Conservation (phyloP, 2,113 vertebrate species). For the Podocnemis expansa region DNA sequence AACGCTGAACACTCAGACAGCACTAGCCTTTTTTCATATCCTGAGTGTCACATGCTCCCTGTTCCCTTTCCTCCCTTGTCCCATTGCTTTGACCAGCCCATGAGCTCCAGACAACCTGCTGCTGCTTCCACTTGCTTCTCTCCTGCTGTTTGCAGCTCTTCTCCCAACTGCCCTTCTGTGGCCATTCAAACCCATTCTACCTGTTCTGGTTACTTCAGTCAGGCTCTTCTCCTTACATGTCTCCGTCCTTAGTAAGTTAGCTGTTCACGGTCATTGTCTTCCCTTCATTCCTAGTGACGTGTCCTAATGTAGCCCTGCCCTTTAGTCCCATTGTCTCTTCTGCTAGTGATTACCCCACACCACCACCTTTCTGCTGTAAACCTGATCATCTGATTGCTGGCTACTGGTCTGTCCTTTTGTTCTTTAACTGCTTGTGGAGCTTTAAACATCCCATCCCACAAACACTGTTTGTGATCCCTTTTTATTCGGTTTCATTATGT, state of each 20-base stretch:
- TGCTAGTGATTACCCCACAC: fast-evolving
- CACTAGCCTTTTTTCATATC: not conserved
- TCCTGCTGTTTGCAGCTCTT: not conserved
- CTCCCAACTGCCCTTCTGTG: not conserved
- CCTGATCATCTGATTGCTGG: not conserved
- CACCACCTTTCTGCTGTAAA: not conserved
- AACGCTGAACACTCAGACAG: not conserved
- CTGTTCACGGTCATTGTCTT: fast-evolving
- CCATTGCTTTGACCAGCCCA: not conserved
- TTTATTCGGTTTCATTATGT: not conserved
- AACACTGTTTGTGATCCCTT: not conserved
- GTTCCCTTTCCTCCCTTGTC: not conserved
- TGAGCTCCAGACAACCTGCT: not conserved
- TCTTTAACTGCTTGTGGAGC: not conserved
- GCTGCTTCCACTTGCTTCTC: not conserved
- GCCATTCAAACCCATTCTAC: not conserved
- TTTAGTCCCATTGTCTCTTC: not conserved
- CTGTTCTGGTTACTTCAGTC: not conserved
- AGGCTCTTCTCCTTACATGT: not conserved
- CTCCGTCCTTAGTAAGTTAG: not conserved
- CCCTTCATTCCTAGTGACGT: fast-evolving
- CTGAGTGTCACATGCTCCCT: not conserved
- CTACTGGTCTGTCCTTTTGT: not conserved
- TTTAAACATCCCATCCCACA: not conserved
- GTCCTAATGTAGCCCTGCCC: fast-evolving